Conservation (phyloP, 2,888 invertebrate species). For the Meliscaeva auricollis region DNA sequence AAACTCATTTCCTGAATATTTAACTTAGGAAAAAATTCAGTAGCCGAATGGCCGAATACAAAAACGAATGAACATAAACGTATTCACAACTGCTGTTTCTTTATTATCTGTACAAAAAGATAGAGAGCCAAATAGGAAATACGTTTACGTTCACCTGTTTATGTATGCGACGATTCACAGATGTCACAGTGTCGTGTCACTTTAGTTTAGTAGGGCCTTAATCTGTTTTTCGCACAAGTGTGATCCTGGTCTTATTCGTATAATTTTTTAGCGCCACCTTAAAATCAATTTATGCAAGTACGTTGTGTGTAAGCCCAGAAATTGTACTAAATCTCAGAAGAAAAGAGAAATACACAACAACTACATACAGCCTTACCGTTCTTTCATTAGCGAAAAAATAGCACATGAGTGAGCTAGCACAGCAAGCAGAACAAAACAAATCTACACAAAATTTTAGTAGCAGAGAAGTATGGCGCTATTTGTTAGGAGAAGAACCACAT, state of each 20-base stretch:
- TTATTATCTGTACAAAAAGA: no score
- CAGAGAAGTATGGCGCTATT: constrained; percentile 68
- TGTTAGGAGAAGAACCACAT: constrained; percentile 57
- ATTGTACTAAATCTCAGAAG: neutral
- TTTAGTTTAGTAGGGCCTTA: no score
- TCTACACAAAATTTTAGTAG: neutral
- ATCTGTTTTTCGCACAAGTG: no score
- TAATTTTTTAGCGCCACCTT: neutral
- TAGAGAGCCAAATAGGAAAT: no score
- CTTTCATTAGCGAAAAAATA: neutral
- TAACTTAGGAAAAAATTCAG: no score
- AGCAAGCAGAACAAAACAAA: constrained; percentile 40
- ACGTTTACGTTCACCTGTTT: no score
- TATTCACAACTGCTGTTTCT: no score
- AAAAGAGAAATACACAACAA: constrained; percentile 13
- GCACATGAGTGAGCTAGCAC: constrained; percentile 2
- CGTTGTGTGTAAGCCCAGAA: neutral
- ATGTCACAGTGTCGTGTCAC: no score
- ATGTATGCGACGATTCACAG: no score
- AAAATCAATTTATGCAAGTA: neutral
- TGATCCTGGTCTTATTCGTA: neutral
- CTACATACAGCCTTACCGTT: neutral
- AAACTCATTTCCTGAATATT: no score
- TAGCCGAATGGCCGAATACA: no score
- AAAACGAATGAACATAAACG: no score